Evolutionary conservation across 2,888 invertebrate species (phyloP).

Genomic region (Drosophila subsilvestris): DNA sequence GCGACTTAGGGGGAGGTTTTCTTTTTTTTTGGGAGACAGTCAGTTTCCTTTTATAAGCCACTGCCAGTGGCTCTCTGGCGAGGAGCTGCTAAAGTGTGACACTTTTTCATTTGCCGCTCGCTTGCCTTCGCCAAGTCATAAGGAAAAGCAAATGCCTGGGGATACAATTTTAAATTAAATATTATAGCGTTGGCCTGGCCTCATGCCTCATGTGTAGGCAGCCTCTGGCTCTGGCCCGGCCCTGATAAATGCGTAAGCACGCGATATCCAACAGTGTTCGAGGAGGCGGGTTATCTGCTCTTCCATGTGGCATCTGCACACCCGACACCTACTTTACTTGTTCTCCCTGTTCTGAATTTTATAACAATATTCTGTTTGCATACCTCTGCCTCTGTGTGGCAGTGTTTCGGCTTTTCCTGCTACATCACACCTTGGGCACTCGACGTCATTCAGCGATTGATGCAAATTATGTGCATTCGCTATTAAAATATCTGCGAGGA

Average conservation of each 20-base stretch:
- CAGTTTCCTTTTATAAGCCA: conserved; percentile 17
- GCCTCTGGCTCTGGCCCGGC: conserved; percentile 18
- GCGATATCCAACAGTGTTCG: conserved; percentile 32
- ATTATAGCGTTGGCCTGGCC: conserved; percentile 48
- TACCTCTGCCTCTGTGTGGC: neutral
- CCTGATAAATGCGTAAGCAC: conserved; percentile 51
- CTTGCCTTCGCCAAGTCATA: conserved; percentile 40
- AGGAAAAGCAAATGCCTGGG: conserved; percentile 41
- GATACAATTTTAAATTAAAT: conserved; percentile 67
- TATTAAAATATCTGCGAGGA: neutral
- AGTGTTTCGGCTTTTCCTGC: no score
- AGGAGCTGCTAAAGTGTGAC: conserved; percentile 25
- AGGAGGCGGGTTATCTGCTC: conserved; percentile 1
- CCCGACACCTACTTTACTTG: conserved; percentile 32
- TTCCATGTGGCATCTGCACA: conserved; percentile 33
- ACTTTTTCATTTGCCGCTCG: conserved; percentile 46
- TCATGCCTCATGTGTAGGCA: conserved; percentile 25
- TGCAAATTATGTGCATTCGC: neutral
- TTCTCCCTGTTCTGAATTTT: conserved; percentile 3
- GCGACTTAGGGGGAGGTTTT: conserved; percentile 7
- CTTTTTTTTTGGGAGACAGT: neutral
- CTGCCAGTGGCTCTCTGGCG: neutral
- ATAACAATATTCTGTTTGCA: neutral
- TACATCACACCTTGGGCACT: no score
- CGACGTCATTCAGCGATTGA: neutral